Base-by-base conservation (phyloP, 1,140 invertebrate genomes). In the Megathymus violae region DNA sequence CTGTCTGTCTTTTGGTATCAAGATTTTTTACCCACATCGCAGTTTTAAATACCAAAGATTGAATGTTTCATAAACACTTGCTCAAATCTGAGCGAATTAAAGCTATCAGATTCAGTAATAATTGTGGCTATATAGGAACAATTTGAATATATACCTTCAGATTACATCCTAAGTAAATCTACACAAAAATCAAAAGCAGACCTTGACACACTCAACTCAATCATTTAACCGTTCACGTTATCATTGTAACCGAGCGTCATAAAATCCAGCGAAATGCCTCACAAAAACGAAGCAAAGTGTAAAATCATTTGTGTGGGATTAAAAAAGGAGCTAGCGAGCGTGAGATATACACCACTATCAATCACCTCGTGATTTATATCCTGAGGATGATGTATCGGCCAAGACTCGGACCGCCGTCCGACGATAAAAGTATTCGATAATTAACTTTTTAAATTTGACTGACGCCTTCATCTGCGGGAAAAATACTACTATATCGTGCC, bases 401-500 rank as follows among this genome's bases (percentile, higher is more conserved):
- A 58, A 64, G 68, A 73, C 69, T 61, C 46, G 74, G 71, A n/a
- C 71, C 71, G 76, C 63, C 72, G 73, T 66, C 72, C 67, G 68
- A 43, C 67, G 73, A 76, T 73, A 75, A 83, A 79, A 84, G 77
- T 80, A 78, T 83, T 79, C 74, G 80, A 85, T 89, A 90, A 90
- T 90, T 90, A 90, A 90, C 88, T 90, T 88, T 90, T 88, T 80
- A 88, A 84, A 74, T 86, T 85, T 88, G 84, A 89, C 78, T 74
- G 78, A 85, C 82, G 78, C 85, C 84, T 86, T 82, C 82, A 84
- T 84, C 60, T 74, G 31, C 15, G 27, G 34, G 17, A 52, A 52
- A 52, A 54, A 58, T 44, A 43, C 46, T 51, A 38, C 65, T n/a
- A n/a, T n/a, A 43, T 40, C 16, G 34, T 31, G 14, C 40, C 52